Evolutionary conservation across 2,888 invertebrate species (phyloP), one percentile per base, ranked within the genome.

Genomic region (Ligdia adustata): DNA sequence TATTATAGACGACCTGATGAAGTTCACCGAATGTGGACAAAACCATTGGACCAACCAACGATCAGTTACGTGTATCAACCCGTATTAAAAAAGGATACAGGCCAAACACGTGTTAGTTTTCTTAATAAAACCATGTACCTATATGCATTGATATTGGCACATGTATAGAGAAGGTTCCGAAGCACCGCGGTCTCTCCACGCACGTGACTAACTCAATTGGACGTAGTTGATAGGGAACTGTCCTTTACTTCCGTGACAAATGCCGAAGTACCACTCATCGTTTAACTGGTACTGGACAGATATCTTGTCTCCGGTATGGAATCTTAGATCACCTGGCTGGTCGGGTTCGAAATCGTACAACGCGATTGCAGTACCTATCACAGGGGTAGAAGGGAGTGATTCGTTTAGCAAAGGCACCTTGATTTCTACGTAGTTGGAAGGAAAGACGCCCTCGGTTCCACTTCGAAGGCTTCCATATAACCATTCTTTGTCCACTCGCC

Each of bases 181-280:
- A n/a, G n/a, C n/a, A n/a, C n/a, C n/a, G n/a, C n/a, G n/a, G n/a
- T n/a, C n/a, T n/a, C n/a, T n/a, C n/a, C n/a, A n/a, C n/a, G n/a
- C 14, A 28, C 50, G 31, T 60, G 39, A 34, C 38, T 78, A 85
- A 73, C 78, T 75, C 71, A 89, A 81, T 78, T 94, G 93, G 49
- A 96, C 93, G 79, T 94, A 96, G 85, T 94, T 95, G 15, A 92
- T 90, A 41, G 96, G 96, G 82, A 96, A 96, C 75, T 96, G 95
- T 56, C 96, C 96, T 69, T 83, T 92, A 53, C 83, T 79, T 18
- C 93, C 93, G 48, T 92, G 90, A 57, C 92, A 92, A 73, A 94
- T 94, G 9, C 96, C 96, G 69, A 92, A 94, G 46, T 95, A 91
- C 96, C 96, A 96, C 63, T 95, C 94, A 37, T 93, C 91, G 64